These are phyloP conservation scores for Calidris pygmaea DNA, from an alignment of 2,113 vertebrate genomes.

Conservation along the genomic window DNA sequence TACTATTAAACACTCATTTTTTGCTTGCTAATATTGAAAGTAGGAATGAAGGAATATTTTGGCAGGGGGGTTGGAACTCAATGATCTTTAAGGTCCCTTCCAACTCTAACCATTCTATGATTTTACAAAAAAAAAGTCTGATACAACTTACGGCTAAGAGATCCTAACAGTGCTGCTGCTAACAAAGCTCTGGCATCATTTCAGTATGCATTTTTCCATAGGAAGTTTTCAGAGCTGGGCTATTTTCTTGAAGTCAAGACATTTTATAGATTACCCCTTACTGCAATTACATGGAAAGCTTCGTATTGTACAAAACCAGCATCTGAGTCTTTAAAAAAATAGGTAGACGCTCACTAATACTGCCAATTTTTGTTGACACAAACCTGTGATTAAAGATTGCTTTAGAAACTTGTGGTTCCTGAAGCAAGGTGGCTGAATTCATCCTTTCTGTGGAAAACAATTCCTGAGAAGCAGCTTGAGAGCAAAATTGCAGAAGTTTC, in stretches of 20 bases:
- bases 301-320: background rate
- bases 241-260: background rate
- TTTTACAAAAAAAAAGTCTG: background rate
- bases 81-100: no score
- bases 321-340: background rate
- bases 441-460: background rate
- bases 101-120: no score
- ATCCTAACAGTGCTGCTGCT: background rate
- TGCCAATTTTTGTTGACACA: background rate
- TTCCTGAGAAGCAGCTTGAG: background rate
- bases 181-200: background rate
- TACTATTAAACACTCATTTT: background rate
- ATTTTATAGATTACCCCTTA: background rate
- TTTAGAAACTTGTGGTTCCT: constrained; percentile 10
- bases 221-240: background rate
- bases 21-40: background rate
- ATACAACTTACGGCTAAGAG: background rate
- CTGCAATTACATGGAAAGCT: background rate
- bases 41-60: background rate
- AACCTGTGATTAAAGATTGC: background rate
- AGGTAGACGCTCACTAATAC: background rate
- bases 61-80: no score
- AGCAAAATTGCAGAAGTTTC: background rate
- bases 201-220: background rate
- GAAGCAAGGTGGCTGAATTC: background rate